Base-by-base conservation (phyloP, 2,113 vertebrate genomes). In the Emberiza fucata region DNA sequence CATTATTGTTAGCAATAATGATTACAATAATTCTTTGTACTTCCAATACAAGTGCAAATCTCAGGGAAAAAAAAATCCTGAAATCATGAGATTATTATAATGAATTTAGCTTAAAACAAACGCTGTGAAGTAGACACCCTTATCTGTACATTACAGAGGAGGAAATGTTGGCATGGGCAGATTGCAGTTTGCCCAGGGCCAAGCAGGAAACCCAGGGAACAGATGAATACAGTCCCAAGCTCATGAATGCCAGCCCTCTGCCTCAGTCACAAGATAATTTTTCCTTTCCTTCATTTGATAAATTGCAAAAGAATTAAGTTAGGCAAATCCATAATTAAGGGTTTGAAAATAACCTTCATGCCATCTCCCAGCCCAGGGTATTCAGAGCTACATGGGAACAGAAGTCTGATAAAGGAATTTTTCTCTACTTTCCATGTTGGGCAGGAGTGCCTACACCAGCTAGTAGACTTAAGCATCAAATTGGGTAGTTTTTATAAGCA, bases 191-290 rank as follows among this genome's bases (percentile, higher is more conserved):
- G 75, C 68, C 61, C 68, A 92, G 64, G 35, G 57, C 60, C 48
- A 51, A 51, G 78, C 65, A 90, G 91, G 81, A 94, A 91, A 56
- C 51, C 45, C 51, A 40, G 40, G 33, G 91, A 92, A 69, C 63
- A 83, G 69, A n/a, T 60, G 18, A 88, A 86, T 31, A 93, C 61
- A 85, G 51, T 37, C 39, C 40, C 64, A 78, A 60, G 61, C 33
- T 88, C 56, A 47, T 28, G 71, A 83, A 70, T 64, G 45, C 86
- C 83, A 89, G 53, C 51, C 29, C 47, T 81, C 47, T 65, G 40
- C 60, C 57, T 64, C 77, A 84, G 44, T 94, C 91, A 95, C 77
- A 89, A 89, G 86, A 91, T n/a, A 61, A 53, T 68, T 95, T 86
- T 87, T 61, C 27, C 31, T 92, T 68, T 79, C 57, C 61, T 94